Evolutionary conservation across 1,140 invertebrate species (phyloP).

Genomic region (Drosophila serrata): DNA sequence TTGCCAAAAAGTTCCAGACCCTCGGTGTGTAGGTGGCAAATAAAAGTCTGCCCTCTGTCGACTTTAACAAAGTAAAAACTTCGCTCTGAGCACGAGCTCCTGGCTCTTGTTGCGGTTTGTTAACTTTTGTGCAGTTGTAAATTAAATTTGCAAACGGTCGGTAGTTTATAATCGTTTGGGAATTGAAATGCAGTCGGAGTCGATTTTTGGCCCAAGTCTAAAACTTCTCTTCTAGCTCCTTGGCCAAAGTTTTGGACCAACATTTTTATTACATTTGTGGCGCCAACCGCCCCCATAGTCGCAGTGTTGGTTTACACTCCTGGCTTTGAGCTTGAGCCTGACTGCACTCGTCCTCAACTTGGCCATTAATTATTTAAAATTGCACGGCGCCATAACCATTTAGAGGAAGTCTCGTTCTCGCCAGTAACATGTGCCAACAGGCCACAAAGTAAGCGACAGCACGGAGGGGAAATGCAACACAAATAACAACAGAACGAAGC

Average conservation of each 20-base stretch:
- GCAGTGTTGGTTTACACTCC: conserved; percentile 6
- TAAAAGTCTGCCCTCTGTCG: conserved; percentile 65
- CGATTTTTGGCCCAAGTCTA: conserved; percentile 44
- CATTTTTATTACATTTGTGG: conserved; percentile 78
- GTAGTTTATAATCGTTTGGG: conserved; percentile 82
- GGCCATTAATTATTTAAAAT: conserved; percentile 79
- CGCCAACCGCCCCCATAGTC: conserved; percentile 48
- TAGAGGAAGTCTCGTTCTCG: conserved; percentile 36
- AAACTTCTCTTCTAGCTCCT: conserved; percentile 34
- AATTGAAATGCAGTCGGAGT: conserved; percentile 82
- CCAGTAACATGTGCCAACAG: conserved; percentile 63
- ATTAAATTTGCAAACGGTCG: conserved; percentile 77
- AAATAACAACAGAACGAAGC: conserved; percentile 37
- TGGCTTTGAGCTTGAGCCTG: conserved; percentile 4
- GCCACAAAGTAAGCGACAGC: conserved; percentile 53
- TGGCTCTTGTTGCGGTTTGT: conserved; percentile 46
- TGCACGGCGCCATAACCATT: conserved; percentile 75
- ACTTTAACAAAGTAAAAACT: conserved; percentile 79
- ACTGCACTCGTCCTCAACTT: conserved; percentile 19
- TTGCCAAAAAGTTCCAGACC: conserved; percentile 22
- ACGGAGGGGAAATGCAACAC: conserved; percentile 11
- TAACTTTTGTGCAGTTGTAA: conserved; percentile 72
- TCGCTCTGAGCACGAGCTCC: conserved; percentile 12
- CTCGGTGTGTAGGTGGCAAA: conserved; percentile 67
- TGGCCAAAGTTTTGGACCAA: conserved; percentile 73